Percentiles rank a stretch among this genome's conserved stretches.
Evolutionary conservation across 2,888 invertebrate species (phyloP).

Genomic region (Ornithoptera alexandrae): DNA sequence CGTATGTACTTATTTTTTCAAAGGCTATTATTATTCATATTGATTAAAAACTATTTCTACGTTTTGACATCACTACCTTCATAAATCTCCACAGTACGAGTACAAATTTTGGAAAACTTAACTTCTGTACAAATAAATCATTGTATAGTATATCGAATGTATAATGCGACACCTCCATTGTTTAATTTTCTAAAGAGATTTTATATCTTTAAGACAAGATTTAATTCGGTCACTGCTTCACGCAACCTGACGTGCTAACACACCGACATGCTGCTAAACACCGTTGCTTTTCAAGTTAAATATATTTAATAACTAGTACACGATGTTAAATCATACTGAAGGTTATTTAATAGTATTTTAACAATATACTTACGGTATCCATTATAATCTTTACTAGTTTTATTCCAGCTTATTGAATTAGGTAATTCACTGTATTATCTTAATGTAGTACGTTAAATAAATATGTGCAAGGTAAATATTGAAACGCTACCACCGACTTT

Average conservation of each 20-base stretch:
- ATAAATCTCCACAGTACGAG: too few species aligned
- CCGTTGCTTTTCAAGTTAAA: slow-evolving; percentile 19
- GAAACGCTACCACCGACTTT: neutral
- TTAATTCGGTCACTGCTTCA: slow-evolving; percentile 30
- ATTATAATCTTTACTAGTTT: neutral
- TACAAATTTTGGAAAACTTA: neutral
- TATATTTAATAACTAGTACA: slow-evolving; percentile 22
- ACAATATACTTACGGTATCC: neutral
- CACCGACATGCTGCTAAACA: slow-evolving; percentile 21
- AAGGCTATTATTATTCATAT: too few species aligned
- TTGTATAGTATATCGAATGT: neutral
- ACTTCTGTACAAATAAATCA: neutral
- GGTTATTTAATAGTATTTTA: neutral
- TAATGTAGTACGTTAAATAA: too few species aligned
- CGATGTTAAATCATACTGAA: neutral
- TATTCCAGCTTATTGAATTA: too few species aligned
- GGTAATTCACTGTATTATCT: too few species aligned
- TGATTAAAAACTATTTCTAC: too few species aligned
- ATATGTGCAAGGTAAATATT: neutral
- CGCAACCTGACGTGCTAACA: slow-evolving; percentile 29
- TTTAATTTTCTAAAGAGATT: slow-evolving; percentile 16
- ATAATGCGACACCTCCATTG: slow-evolving; percentile 8
- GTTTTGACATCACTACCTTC: too few species aligned
- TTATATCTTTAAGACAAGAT: slow-evolving; percentile 21
- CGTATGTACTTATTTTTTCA: too few species aligned